Conservation (phyloP, 2,113 vertebrate genomes). For the Cisticola juncidis region DNA sequence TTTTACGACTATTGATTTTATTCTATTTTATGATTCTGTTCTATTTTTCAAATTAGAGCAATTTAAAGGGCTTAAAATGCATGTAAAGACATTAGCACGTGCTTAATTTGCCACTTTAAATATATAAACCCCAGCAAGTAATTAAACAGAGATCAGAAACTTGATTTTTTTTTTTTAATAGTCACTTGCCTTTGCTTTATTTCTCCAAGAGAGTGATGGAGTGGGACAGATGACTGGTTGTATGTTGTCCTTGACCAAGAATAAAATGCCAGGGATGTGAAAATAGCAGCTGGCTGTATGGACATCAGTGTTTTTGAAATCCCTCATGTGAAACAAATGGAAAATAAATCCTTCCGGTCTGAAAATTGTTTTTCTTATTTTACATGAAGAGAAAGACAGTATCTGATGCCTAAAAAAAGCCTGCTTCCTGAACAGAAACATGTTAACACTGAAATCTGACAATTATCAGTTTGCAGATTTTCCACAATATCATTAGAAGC, state of each 20-base stretch:
- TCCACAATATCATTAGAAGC: background rate
- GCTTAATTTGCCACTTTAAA: background rate
- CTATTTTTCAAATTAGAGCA: background rate
- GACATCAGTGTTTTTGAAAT: background rate
- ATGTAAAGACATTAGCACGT: background rate
- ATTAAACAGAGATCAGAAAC: background rate
- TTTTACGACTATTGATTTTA: background rate
- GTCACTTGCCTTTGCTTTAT: background rate
- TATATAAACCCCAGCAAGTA: background rate
- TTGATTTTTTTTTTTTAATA: background rate
- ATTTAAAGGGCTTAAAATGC: background rate
- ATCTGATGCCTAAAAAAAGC: background rate
- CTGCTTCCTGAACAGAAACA: background rate
- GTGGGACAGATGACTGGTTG: background rate
- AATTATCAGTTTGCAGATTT: background rate
- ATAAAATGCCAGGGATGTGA: background rate
- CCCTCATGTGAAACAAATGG: background rate
- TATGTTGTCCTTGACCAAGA: background rate
- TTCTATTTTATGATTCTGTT: background rate
- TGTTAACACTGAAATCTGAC: background rate
- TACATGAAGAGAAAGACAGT: background rate
- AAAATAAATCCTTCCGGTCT: background rate
- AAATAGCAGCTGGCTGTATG: background rate
- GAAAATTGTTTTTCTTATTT: background rate
- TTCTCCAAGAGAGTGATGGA: background rate